Evolutionary conservation across 2,797 vertebrate genomes (phyloP), one percentile per base, ranked within the genome.

Genomic region (Cyclura pinguis): DNA sequence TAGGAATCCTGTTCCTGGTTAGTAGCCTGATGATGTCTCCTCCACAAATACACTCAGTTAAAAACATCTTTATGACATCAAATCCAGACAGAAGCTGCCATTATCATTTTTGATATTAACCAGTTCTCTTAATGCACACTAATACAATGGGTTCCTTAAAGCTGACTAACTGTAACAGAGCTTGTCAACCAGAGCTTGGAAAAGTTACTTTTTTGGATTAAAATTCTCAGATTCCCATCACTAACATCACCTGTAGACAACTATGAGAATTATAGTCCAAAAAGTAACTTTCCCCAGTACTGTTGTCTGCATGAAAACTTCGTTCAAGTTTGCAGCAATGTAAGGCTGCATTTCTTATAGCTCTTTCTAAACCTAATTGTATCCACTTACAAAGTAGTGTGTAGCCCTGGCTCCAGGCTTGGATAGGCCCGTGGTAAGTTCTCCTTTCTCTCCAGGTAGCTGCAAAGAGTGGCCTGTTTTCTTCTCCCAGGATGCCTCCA

Each of bases 41-140:
- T 20, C 38, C 50, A 95, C 84, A 95, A 92, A 94, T 69, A 88
- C 89, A 16, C 74, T 72, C 94, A 95, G 93, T 95, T 96, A 96
- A 96, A 97, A 97, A 95, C 91, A 96, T 89, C 90, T 57, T 57
- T 57, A 57, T 16, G 16, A 57, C 55, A 57, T 13, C 55, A 57
- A 57, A 57, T 3, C 52, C 57, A 59, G 2, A 59, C 57, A 59
- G 57, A 59, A 4, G 57, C 57, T 59, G 18, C 57, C 57, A 59
- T 59, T 59, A 59, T 59, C 16, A 95, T 93, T 87, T 87, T 90
- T 85, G 93, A 85, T 82, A 88, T 78, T 80, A 88, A 73, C 94
- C 95, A 35, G 55, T 32, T 80, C 90, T 96, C 92, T 82, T 86
- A 95, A 88, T 91, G 74, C 91, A 96, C 81, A 92, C 91, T 93